phyloP scores from a whole-genome alignment of 2,888 invertebrate species.

The Lysandra bellargus region DNA sequence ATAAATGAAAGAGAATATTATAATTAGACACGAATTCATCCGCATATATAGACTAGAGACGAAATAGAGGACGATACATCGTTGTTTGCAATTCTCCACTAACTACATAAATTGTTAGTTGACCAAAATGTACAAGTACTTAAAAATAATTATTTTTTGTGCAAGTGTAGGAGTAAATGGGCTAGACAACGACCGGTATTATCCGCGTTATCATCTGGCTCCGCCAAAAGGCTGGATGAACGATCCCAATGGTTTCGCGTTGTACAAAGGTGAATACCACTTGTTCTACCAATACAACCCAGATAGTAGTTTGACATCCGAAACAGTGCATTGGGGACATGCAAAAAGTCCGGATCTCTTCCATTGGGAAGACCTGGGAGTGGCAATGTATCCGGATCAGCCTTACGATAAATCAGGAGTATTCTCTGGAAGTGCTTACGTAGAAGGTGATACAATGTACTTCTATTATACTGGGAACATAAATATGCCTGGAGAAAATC shows the following conservation, averaged over 20 bases:
- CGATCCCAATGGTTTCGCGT: constrained; percentile 77
- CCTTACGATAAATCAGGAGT: constrained; percentile 63
- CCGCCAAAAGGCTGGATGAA: constrained; percentile 75
- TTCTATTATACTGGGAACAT: constrained; percentile 67
- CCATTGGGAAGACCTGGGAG: constrained; percentile 68
- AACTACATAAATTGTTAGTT: not conserved
- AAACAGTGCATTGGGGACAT: constrained; percentile 76
- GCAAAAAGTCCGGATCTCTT: constrained; percentile 68
- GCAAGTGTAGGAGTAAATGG: not conserved
- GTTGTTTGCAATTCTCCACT: not conserved
- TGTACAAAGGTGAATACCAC: constrained; percentile 64
- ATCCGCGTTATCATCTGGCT: constrained; percentile 61
- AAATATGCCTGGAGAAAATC: constrained; percentile 50
- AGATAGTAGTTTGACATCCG: constrained; percentile 53
- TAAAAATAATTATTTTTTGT: not conserved
- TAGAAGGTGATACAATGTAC: constrained; percentile 59
- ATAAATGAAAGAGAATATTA: not conserved
- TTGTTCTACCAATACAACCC: constrained; percentile 77
- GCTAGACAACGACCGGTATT: constrained; percentile 46
- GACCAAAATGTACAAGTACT: not conserved
- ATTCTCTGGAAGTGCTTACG: constrained; percentile 73
- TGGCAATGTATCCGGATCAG: constrained; percentile 69
- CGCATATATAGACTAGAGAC: not conserved
- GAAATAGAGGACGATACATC: not conserved
- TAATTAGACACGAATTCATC: not conserved